Percentiles rank a stretch among this genome's conserved stretches.
phyloP scores from a whole-genome alignment of 2,797 vertebrate species.

The Apodemus agrarius region DNA sequence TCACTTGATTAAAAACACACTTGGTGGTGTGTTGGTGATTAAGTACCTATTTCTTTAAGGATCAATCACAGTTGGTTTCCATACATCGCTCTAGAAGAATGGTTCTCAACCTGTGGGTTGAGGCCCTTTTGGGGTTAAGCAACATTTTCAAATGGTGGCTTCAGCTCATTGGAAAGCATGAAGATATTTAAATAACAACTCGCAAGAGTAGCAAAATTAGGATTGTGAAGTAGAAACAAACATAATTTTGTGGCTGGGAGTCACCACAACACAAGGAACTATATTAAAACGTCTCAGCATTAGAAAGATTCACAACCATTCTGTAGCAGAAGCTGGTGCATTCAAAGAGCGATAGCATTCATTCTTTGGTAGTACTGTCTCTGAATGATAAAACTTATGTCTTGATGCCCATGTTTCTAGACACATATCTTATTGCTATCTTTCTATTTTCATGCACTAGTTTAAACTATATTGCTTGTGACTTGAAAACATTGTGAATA shows the following conservation, averaged over 20 bases:
- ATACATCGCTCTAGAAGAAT: neutral
- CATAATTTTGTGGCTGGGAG: neutral
- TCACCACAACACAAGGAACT: neutral
- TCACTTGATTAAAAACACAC: neutral
- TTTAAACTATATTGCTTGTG: neutral
- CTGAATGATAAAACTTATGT: neutral
- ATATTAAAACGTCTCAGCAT: neutral
- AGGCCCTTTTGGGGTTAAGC: neutral
- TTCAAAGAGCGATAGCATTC: neutral
- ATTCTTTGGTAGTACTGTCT: neutral
- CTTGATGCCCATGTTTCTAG: neutral
- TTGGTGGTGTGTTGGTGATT: neutral
- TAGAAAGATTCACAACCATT: neutral
- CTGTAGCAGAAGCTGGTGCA: rapidly evolving
- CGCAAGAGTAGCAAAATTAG: neutral
- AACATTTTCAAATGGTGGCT: neutral
- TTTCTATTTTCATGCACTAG: neutral
- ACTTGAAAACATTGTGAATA: neutral
- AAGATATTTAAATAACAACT: neutral
- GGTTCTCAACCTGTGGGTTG: neutral
- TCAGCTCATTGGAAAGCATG: neutral
- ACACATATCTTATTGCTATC: neutral
- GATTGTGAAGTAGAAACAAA: neutral
- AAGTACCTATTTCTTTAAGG: neutral
- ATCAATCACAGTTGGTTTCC: neutral